Evolutionary conservation across 2,797 vertebrate genomes (phyloP).

Genomic region (Mus spretus): DNA sequence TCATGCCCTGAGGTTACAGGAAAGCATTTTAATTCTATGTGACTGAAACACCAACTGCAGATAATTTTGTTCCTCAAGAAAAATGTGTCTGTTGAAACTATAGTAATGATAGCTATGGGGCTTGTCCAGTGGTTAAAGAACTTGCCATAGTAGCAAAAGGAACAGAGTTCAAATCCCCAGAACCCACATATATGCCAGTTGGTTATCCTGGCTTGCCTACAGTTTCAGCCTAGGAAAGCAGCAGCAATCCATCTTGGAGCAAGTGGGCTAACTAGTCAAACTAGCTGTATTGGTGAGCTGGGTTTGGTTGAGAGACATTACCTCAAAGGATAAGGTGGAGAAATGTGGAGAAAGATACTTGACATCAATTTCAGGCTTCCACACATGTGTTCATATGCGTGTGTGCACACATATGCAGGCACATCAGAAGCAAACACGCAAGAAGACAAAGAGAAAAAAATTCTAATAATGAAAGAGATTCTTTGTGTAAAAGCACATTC

Average conservation of each 20-base stretch:
- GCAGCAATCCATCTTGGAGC: background rate
- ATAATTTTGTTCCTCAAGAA: background rate
- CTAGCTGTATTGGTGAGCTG: background rate
- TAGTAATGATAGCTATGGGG: background rate
- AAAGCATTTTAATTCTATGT: background rate
- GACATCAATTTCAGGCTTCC: background rate
- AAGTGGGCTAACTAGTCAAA: background rate
- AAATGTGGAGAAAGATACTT: background rate
- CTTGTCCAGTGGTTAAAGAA: background rate
- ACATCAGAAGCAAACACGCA: background rate
- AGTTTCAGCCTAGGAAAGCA: background rate
- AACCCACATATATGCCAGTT: background rate
- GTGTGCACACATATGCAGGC: no score
- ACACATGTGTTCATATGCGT: background rate
- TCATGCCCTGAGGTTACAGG: background rate
- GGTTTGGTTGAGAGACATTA: background rate
- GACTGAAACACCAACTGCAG: background rate
- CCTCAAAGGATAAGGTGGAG: background rate
- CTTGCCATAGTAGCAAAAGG: background rate
- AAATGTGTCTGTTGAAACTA: background rate
- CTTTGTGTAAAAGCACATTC: background rate
- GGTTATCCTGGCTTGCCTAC: background rate
- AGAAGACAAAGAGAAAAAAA: background rate
- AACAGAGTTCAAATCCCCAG: background rate
- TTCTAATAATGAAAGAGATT: background rate